A percentile compares a stretch with the other conserved stretches of the same genome.
These are phyloP conservation scores for Geopemphigus sp. DNA, from an alignment of 1,140 invertebrate genomes.

Conservation along the genomic window DNA sequence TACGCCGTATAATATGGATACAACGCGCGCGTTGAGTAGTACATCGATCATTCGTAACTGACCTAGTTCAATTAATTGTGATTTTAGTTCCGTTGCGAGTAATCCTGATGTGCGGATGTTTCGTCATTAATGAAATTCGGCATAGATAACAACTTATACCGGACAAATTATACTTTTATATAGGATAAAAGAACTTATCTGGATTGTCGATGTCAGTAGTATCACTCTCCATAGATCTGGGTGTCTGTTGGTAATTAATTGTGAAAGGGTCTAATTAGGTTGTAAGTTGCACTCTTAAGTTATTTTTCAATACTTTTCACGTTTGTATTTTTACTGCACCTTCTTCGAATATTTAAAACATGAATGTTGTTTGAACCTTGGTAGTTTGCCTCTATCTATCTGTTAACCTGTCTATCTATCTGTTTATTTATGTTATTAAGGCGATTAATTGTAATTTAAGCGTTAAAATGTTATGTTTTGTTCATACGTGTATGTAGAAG, in stretches of 20 bases:
- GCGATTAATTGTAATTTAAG: no score
- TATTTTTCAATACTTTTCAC: conserved; percentile 31
- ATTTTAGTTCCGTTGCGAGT: conserved; percentile 50
- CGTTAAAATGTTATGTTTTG: neutral
- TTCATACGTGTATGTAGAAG: conserved; percentile 62
- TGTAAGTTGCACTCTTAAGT: conserved; percentile 10
- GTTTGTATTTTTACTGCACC: no score
- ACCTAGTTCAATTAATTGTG: conserved; percentile 51
- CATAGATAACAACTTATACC: conserved; percentile 6
- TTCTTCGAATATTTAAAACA: neutral
- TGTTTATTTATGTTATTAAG: no score
- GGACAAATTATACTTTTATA: conserved; percentile 19
- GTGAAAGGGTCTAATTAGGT: conserved; percentile 1
- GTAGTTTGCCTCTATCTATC: conserved; percentile 1
- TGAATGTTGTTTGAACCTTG: neutral
- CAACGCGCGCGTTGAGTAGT: no score
- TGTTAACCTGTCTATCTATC: no score
- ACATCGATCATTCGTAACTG: conserved; percentile 48
- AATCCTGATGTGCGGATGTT: conserved; percentile 26
- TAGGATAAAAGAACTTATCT: conserved; percentile 24
- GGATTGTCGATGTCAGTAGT: conserved; percentile 34
- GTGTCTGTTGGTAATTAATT: conserved; percentile 24
- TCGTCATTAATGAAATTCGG: conserved; percentile 10
- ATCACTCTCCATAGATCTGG: conserved; percentile 19
- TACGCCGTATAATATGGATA: no score